These are phyloP conservation scores for Arbacia lixula DNA, from an alignment of 53 echinoderm and acorn worm species.

Conservation along the genomic window DNA sequence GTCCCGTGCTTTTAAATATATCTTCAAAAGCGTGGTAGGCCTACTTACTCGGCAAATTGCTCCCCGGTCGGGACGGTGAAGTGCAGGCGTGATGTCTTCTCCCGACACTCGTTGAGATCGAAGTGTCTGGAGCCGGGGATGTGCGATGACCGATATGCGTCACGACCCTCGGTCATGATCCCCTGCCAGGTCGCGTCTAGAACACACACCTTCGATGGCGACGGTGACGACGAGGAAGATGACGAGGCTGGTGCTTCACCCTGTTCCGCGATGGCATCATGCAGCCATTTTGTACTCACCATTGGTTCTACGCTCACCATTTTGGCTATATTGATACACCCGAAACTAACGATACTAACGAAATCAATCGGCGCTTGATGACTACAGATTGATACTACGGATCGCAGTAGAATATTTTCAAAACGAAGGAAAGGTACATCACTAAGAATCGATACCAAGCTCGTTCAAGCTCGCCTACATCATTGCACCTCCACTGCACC, in stretches of 20 bases:
- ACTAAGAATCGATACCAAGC: too few species aligned
- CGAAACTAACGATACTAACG: too few species aligned
- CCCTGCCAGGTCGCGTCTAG: slow-evolving; percentile 40
- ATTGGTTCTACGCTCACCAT: not conserved
- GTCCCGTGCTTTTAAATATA: too few species aligned
- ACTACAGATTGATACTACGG: not conserved
- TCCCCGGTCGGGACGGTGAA: slow-evolving; percentile 71
- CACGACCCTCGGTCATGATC: not conserved
- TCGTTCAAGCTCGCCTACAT: too few species aligned
- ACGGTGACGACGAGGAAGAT: not conserved
- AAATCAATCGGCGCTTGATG: not conserved
- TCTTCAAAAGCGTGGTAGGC: too few species aligned
- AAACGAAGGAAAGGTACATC: not conserved
- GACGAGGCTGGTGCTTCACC: not conserved
- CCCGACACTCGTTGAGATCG: slow-evolving; percentile 66
- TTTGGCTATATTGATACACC: not conserved
- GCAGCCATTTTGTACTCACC: slow-evolving; percentile 28
- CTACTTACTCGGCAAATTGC: slow-evolving; percentile 54
- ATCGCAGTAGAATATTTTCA: not conserved
- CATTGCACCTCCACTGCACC: too few species aligned
- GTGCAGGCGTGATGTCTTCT: slow-evolving; percentile 43
- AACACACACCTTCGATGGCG: not conserved
- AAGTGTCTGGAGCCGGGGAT: slow-evolving; percentile 77
- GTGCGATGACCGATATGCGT: slow-evolving; percentile 37
- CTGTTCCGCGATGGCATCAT: not conserved